These are phyloP conservation scores for Calephelis nemesis DNA, from an alignment of 1,140 invertebrate species.

Conservation along the genomic window DNA sequence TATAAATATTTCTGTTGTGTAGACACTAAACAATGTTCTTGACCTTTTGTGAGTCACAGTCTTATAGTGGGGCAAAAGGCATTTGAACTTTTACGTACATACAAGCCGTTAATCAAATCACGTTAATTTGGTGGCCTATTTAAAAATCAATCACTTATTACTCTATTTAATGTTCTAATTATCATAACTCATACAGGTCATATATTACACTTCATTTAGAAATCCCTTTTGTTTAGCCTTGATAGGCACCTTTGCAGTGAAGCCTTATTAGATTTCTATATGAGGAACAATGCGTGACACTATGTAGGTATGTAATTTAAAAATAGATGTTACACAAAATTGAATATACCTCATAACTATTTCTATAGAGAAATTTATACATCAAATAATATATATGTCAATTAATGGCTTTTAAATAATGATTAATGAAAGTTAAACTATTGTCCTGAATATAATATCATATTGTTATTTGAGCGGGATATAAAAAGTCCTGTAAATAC, in stretches of 20 bases:
- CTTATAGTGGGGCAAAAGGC: slow-evolving; percentile 54
- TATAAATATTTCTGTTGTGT: slow-evolving; percentile 27
- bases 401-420: slow-evolving; percentile 1
- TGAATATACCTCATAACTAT: not conserved
- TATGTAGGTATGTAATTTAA: not conserved
- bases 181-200: not conserved
- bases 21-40: slow-evolving; percentile 38
- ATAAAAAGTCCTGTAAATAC: not conserved
- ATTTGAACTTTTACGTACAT: slow-evolving; percentile 43
- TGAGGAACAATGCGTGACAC: not conserved
- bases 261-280: slow-evolving; percentile 2
- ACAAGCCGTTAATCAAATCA: slow-evolving; percentile 42
- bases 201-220: too few species aligned
- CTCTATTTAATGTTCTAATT: slow-evolving; percentile 27
- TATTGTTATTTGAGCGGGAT: not conserved
- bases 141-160: slow-evolving; percentile 17
- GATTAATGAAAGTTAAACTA: not conserved
- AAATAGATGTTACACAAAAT: not conserved
- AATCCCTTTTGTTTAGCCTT: not conserved
- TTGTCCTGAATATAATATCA: not conserved
- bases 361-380: slow-evolving; percentile 2
- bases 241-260: not conserved
- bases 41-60: slow-evolving; percentile 59
- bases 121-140: slow-evolving; percentile 25
- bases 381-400: not conserved